Evolutionary conservation across 2,888 invertebrate species (phyloP).

Genomic region (Petrophora chlorosata): DNA sequence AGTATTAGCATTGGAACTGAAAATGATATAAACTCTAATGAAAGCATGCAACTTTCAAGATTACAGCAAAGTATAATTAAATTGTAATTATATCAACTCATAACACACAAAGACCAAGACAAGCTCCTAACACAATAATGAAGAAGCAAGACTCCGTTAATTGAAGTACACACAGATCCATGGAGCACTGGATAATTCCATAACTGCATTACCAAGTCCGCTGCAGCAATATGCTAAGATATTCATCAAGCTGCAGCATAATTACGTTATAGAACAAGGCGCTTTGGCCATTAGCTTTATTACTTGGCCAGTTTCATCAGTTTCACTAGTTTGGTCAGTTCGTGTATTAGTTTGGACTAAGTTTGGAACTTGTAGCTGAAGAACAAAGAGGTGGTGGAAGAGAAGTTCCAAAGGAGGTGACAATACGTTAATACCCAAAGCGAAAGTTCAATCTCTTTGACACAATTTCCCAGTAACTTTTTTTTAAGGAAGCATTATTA

Average conservation of each 20-base stretch:
- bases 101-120: no score
- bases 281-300: slow-evolving; percentile 48
- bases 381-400: background rate
- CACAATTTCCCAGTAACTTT: no score
- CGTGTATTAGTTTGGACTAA: background rate
- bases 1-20: no score
- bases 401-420: no score
- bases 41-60: no score
- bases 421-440: no score
- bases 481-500: no score
- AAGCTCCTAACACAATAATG: background rate
- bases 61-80: no score
- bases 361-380: no score
- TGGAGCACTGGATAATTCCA: slow-evolving; percentile 32
- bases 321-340: background rate
- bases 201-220: slow-evolving; percentile 42
- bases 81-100: no score
- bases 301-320: slow-evolving; percentile 34
- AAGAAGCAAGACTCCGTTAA: slow-evolving; percentile 11
- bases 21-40: no score
- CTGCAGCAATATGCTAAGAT: slow-evolving; percentile 51
- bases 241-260: slow-evolving; percentile 45
- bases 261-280: slow-evolving; percentile 47
- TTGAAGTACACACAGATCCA: slow-evolving; percentile 24
- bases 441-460: no score